Evolutionary conservation across 2,113 vertebrate genomes (phyloP).

Genomic region (Pollimyrus isidori): DNA sequence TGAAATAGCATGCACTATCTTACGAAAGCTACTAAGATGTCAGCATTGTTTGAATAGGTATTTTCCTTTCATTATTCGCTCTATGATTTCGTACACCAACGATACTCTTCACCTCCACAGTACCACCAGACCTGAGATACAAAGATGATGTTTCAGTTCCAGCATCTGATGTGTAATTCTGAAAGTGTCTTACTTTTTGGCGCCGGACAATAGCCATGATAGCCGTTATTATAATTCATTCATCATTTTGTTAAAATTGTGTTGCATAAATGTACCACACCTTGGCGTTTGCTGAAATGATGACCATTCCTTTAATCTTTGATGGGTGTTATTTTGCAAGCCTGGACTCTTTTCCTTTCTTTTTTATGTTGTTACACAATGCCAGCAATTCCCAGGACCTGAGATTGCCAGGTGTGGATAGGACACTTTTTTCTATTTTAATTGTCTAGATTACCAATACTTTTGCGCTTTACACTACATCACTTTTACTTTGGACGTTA

Average conservation of each 20-base stretch:
- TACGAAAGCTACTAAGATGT: not conserved
- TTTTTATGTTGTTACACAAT: not conserved
- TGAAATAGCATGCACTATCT: not conserved
- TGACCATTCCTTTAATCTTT: not conserved
- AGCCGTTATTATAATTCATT: not conserved
- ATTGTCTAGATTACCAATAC: not conserved
- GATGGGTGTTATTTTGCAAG: not conserved
- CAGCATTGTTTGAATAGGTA: not conserved
- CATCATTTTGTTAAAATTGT: not conserved
- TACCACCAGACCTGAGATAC: not conserved
- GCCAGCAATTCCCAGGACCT: not conserved
- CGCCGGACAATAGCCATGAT: not conserved
- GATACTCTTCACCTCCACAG: not conserved
- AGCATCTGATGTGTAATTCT: not conserved
- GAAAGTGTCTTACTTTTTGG: not conserved
- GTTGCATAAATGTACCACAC: not conserved
- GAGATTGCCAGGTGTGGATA: not conserved
- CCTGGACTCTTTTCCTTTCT: not conserved
- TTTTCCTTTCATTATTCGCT: not conserved
- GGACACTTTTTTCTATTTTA: not conserved
- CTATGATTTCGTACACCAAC: not conserved
- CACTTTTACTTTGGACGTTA: not conserved
- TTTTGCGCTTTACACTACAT: not conserved
- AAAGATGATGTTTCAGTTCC: not conserved
- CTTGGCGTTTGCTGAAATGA: not conserved